Conservation (phyloP, 37 sponge, comb jelly and placozoan genomes). For the Spongilla lacustris region DNA sequence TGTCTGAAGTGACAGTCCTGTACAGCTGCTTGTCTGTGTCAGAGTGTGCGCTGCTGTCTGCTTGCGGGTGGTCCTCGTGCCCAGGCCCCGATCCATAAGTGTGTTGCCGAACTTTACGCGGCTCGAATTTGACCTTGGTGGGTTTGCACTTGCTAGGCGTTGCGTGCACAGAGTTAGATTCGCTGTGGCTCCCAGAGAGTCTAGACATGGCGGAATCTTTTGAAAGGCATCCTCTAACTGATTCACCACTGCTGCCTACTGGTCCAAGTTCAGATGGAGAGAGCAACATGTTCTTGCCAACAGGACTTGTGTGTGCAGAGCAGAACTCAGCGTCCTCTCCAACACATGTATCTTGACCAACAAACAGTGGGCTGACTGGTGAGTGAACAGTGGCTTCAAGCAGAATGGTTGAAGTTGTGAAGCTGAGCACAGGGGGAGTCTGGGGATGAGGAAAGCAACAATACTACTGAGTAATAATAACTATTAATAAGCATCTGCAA, state of each 20-base stretch:
- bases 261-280: neutral
- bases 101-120: slow-evolving; percentile 3
- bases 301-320: neutral
- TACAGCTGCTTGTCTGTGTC: neutral
- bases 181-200: slow-evolving; percentile 16
- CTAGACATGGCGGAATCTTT: neutral
- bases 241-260: neutral
- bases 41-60: neutral
- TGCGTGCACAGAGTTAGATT: neutral
- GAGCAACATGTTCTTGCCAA: neutral
- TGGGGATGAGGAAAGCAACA: neutral
- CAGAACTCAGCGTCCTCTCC: neutral
- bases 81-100: neutral
- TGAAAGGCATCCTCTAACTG: neutral
- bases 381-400: slow-evolving; percentile 57
- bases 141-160: neutral
- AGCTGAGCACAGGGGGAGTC: slow-evolving; percentile 52
- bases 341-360: neutral
- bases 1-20: neutral
- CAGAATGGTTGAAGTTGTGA: slow-evolving; percentile 44
- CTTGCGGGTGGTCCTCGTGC: neutral
- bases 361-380: slow-evolving; percentile 33
- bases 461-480: too few species aligned
- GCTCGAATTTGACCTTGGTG: slow-evolving; percentile 25
- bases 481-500: too few species aligned